Percentiles rank a stretch among this genome's conserved stretches.
phyloP scores from a whole-genome alignment of 2,797 vertebrate genomes.

The Tadarida brasiliensis region DNA sequence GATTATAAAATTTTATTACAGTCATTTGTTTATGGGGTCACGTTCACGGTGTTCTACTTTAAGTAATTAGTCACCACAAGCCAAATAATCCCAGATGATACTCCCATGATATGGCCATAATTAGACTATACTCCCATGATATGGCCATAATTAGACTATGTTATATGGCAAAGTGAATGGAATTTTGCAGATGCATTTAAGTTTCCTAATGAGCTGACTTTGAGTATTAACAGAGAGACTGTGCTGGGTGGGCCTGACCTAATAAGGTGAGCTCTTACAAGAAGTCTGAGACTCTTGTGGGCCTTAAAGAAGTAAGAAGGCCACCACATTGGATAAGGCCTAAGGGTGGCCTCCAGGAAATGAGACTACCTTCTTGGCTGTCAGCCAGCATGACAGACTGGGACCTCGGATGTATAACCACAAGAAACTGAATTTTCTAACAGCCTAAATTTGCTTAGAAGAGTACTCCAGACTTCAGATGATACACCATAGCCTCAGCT shows the following conservation, averaged over 20 bases:
- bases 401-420: neutral
- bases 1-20: neutral
- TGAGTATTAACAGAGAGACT: neutral
- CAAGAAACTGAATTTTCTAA: constrained; percentile 9
- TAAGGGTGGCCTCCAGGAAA: neutral
- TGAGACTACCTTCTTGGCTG: neutral
- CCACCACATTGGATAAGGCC: neutral
- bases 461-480: neutral
- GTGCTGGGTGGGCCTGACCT: neutral
- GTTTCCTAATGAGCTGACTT: neutral
- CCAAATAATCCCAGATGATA: neutral
- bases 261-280: neutral
- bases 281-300: neutral
- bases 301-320: neutral
- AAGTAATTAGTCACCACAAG: neutral
- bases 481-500: neutral
- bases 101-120: neutral
- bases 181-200: neutral
- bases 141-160: neutral
- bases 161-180: neutral
- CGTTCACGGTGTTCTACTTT: neutral
- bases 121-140: neutral
- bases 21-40: neutral
- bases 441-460: neutral
- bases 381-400: neutral